Percentiles rank a stretch among this genome's conserved stretches.
phyloP scores from a whole-genome alignment of 1,140 invertebrate genomes.

The Microplitis demolitor region DNA sequence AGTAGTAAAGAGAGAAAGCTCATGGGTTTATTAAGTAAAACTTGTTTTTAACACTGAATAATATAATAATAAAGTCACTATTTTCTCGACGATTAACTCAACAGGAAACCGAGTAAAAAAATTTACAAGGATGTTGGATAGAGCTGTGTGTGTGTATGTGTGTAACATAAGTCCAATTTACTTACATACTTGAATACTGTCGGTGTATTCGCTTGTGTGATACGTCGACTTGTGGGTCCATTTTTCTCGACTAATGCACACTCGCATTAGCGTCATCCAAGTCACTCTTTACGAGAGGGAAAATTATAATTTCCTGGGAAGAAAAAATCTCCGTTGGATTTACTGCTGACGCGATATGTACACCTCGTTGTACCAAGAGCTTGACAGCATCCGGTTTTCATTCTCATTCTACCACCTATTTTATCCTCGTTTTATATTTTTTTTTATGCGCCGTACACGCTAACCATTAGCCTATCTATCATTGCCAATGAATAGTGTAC shows the following conservation, averaged over 20 bases:
- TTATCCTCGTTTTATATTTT: not conserved
- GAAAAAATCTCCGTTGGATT: conserved; percentile 50
- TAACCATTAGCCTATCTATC: conserved; percentile 16
- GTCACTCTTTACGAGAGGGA: conserved; percentile 51
- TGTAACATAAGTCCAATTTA: conserved; percentile 11
- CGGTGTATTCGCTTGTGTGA: not conserved
- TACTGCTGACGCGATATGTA: conserved; percentile 47
- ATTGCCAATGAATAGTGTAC: conserved; percentile 1
- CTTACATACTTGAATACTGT: not conserved
- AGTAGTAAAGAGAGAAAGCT: not conserved
- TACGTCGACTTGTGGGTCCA: conserved; percentile 32
- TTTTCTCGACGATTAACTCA: conserved; percentile 55
- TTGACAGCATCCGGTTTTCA: conserved; percentile 2
- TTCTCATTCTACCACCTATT: not conserved
- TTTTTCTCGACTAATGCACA: conserved; percentile 57
- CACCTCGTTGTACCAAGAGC: not conserved
- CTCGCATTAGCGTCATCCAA: conserved; percentile 53
- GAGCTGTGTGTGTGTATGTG: not conserved
- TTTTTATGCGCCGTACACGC: not conserved
- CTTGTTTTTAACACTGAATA: not conserved
- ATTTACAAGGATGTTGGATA: too few relatives aligned
- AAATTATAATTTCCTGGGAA: conserved; percentile 54
- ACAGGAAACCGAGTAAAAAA: not conserved
- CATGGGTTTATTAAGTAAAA: not conserved
- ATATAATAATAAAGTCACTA: conserved; percentile 31